Evolutionary conservation across 2,888 invertebrate species (phyloP), one percentile per base, ranked within the genome.

Genomic region (Hecatera dysodea): DNA sequence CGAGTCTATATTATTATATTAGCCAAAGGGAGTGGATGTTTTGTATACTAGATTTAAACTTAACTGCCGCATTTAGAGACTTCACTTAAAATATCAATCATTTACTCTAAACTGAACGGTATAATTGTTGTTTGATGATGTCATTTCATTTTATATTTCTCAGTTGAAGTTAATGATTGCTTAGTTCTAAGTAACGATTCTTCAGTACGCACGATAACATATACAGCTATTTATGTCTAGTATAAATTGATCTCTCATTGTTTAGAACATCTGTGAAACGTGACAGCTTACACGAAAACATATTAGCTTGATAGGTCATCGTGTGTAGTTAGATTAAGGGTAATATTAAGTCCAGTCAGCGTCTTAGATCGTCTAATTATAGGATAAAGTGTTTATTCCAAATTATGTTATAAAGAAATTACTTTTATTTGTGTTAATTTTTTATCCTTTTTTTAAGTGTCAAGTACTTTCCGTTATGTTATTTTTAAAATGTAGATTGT

Each of bases 281-380:
- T 22, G 22, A 44, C 24, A 33, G 17, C 22, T 36, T 36, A 46
- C 7, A 46, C 33, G n/a, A 17, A 7, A 67, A 42, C 19, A 1
- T 44, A 19, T 19, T n/a, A 59, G 12, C 9, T 44, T 36, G 42
- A 44, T 36, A 6, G 52, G 36, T 36, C 8, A 5, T 72, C 19
- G 36, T 53, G 27, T 27, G 52, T 29, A 1, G 8, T 33, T 71
- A 72, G 44, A 53, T 33, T 80, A 75, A 78, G 69, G 48, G 66
- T 77, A 67, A 61, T 55, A 46, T 67, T 84, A 82, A 84, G 76
- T 78, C 78, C 74, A 85, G 85, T 85, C 84, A 85, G 48, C 61
- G 57, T 84, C 62, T 75, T 77, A 77, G 79, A 72, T 70, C 69
- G 65, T 80, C 50, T 79, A 72, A 57, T 67, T 66, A 66, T 78